Percentiles rank a stretch among this genome's conserved stretches.
phyloP scores from a whole-genome alignment of 2,113 vertebrate genomes.

The Seriola aureovittata region DNA sequence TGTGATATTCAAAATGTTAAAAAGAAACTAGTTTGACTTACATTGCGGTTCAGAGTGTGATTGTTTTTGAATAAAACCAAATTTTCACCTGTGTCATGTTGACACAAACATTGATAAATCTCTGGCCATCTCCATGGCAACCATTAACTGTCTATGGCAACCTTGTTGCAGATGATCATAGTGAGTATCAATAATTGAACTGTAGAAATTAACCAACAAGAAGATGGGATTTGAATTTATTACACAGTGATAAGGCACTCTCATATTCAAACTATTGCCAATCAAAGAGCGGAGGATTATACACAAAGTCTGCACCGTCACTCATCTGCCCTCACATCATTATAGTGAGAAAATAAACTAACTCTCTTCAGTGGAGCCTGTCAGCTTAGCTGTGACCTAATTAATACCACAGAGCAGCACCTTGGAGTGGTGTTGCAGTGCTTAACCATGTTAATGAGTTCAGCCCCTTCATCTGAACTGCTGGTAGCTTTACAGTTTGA shows the following conservation, averaged over 20 bases:
- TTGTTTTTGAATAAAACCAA: background rate
- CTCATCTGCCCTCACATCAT: slow-evolving; percentile 44
- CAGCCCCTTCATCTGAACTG: slow-evolving; percentile 37
- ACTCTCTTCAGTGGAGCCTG: slow-evolving; percentile 40
- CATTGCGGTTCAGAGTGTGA: background rate
- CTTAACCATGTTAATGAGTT: slow-evolving; percentile 64
- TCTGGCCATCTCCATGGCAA: slow-evolving; percentile 56
- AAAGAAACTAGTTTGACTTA: background rate
- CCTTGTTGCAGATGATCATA: slow-evolving; percentile 33
- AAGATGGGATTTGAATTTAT: slow-evolving; percentile 61
- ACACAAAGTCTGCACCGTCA: background rate
- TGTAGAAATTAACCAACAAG: slow-evolving; percentile 36
- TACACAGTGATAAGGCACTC: slow-evolving; percentile 33
- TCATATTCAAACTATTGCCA: slow-evolving; percentile 27
- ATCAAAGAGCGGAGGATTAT: slow-evolving; percentile 29
- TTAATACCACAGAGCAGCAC: slow-evolving; percentile 55
- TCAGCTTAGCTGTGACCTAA: slow-evolving; percentile 61
- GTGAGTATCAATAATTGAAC: slow-evolving; percentile 21
- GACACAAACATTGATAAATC: slow-evolving; percentile 34
- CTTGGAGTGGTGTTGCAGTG: slow-evolving; percentile 37
- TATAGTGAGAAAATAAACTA: slow-evolving; percentile 37
- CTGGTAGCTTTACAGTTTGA: slow-evolving; percentile 24
- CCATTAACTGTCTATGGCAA: slow-evolving; percentile 20
- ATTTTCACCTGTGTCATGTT: background rate
- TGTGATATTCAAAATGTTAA: background rate